phyloP scores from a whole-genome alignment of 2,113 vertebrate species.

The Phaethornis superciliosus region DNA sequence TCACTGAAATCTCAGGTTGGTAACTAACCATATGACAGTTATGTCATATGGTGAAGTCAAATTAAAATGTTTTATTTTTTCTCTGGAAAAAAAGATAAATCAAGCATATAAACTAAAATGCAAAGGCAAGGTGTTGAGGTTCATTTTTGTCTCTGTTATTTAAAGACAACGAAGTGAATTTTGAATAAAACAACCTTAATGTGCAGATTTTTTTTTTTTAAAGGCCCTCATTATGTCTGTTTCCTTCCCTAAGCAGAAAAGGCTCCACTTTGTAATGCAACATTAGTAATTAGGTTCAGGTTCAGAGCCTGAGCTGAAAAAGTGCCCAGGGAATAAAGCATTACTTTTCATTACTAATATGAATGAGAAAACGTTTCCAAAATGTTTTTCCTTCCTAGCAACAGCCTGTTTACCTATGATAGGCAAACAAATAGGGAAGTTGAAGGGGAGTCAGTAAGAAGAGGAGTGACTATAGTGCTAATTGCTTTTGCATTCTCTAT shows the following conservation, averaged over 20 bases:
- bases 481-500: neutral
- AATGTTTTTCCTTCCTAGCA: conserved; percentile 36
- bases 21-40: conserved; percentile 55
- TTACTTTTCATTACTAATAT: conserved; percentile 56
- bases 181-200: conserved; percentile 27
- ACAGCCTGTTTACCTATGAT: neutral
- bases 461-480: neutral
- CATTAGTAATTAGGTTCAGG: conserved; percentile 64
- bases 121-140: neutral
- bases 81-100: neutral
- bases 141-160: neutral
- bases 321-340: conserved; percentile 52
- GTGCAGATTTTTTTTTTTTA: neutral
- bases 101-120: neutral
- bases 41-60: too few species aligned
- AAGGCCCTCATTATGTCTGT: neutral
- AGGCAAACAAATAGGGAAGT: neutral
- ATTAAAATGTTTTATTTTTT: conserved; percentile 65
- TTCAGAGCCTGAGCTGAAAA: conserved; percentile 55
- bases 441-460: neutral
- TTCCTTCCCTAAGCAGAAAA: conserved; percentile 30
- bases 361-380: conserved; percentile 40
- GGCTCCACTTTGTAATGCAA: conserved; percentile 21
- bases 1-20: conserved; percentile 66
- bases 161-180: neutral